Evolutionary conservation across 1,140 invertebrate genomes (phyloP), one percentile per base, ranked within the genome.

Genomic region (Drosophila virilis): DNA sequence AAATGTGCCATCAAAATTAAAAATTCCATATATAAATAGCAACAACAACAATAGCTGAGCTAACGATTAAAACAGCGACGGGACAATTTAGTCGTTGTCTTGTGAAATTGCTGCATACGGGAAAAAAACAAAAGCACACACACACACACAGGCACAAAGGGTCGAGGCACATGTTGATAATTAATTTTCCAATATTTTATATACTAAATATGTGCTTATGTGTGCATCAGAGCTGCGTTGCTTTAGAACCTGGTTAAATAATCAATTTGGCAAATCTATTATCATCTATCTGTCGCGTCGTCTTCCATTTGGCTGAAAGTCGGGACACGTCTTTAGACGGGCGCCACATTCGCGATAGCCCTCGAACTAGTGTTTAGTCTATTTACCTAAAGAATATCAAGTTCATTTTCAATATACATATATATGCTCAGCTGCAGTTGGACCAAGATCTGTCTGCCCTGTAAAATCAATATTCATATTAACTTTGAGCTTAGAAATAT

Each of bases 1-100:
- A 48, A 50, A 58, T 73, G 58, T 82, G 61, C 57, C 57, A 78
- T 77, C 66, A 70, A 85, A 74, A 85, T 55, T 57, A 51, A 66
- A 64, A 46, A 50, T 43, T 65, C 32, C 37, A 57, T 15, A 66
- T 50, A 35, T 38, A 58, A 28, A 57, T 45, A 42, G 17, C 54
- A 57, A 13, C 51, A 33, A 40, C 17, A 50, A 12, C 10, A 35
- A 22, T 33, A 66, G 33, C 38, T 52, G 22, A 22, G 9, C 32
- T 38, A 33, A 71, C 22, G 33, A 65, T 71, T 35, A 40, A 46
- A 37, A 54, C n/a, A 8, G 42, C 68, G 33, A 42, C 42, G 35
- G 22, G 12, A 64, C 42, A 64, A 62, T 59, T 59, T 45, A 73
- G 40, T 54, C 35, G 48, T 40, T 67, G 17, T 73, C 61, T 72